Evolutionary conservation across 2,888 invertebrate species (phyloP), one percentile per base, ranked within the genome.

Genomic region (Stenchaetothrips biformis): DNA sequence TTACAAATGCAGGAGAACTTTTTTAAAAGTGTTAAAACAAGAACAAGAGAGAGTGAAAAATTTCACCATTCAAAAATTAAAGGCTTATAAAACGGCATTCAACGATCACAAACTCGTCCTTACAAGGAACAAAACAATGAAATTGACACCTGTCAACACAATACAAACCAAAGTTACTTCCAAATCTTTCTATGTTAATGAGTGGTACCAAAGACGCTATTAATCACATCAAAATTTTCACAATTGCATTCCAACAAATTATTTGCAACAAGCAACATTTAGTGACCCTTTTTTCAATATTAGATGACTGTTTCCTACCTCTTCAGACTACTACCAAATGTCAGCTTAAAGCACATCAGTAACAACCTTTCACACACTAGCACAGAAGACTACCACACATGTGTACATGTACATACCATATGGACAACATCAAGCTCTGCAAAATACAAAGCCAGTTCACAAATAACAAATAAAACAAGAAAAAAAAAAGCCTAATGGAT

Each of bases 401-500:
- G 67, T 74, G 67, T 74, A 74, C 67, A 74, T 21, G 25, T 74
- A 74, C 67, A 21, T 74, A 74, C 25, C 21, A 74, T 74, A 74
- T 74, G 67, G 67, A 74, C 67, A 74, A 74, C 67, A 74, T 25
- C 21, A 74, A 74, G 67, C 67, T 74, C 67, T 74, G 67, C 67
- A 74, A 74, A 21, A 25, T 21, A 25, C 67, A 74, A 74, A 74
- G 67, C 67, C 21, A 21, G 67, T 74, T 9, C 8, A 74, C 25
- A 74, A 67, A 74, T 74, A 74, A 11, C 67, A 74, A 74, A 74
- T 74, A 6, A 74, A 74, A 74, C 21, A 25, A 74, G 67, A 74
- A 21, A 25, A 74, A 21, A 25, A 74, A 74, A 74, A 25, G 9
- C 21, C 67, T 74, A 74, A 74, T 74, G 25, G 67, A 74, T 74